These are phyloP conservation scores for Sphaerodactylus townsendi DNA, from an alignment of 2,113 vertebrate genomes.

Conservation along the genomic window DNA sequence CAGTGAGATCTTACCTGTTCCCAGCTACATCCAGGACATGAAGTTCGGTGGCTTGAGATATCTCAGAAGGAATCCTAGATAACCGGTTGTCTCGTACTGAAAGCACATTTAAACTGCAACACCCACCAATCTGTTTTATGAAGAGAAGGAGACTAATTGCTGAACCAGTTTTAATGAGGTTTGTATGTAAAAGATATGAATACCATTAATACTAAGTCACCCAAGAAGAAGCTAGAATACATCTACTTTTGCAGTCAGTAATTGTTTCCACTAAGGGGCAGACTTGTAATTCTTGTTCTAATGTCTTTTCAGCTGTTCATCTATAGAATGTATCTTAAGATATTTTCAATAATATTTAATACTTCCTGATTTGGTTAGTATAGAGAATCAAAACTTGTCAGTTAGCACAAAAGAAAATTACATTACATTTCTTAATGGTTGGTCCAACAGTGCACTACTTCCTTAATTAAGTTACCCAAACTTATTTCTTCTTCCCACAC, in stretches of 20 bases:
- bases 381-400: not conserved
- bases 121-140: constrained; percentile 88
- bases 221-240: not conserved
- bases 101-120: constrained; percentile 92
- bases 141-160: constrained; percentile 18
- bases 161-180: not conserved
- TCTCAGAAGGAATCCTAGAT: constrained; percentile 87
- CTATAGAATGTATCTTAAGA: not conserved
- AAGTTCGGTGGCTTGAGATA: constrained; percentile 92
- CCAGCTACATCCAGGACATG: constrained; percentile 96
- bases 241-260: not conserved
- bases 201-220: not conserved
- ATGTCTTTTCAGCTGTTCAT: not conserved
- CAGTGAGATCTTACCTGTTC: constrained; percentile 82
- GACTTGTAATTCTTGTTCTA: not conserved
- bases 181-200: not conserved
- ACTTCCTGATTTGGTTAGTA: not conserved
- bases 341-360: no score
- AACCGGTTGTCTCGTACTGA: constrained; percentile 93
- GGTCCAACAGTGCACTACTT: not conserved
- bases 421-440: not conserved
- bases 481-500: constrained; percentile 6
- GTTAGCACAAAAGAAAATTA: not conserved
- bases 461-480: constrained; percentile 14
- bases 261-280: not conserved